phyloP scores from a whole-genome alignment of 2,113 vertebrate species.

The Rhagologus leucostigma region DNA sequence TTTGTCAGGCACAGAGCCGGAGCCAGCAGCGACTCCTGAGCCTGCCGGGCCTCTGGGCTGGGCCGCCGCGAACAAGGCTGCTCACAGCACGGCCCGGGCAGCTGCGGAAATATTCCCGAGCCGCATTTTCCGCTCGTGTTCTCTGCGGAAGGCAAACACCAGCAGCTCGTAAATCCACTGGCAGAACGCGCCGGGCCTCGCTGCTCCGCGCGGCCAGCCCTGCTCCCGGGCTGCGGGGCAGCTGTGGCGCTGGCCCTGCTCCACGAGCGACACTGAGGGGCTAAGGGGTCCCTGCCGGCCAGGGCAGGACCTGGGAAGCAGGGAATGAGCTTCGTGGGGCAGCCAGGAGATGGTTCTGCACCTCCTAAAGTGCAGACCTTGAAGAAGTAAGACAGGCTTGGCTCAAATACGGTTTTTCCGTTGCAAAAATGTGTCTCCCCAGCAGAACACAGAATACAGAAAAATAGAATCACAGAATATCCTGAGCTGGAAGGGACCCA shows the following conservation, averaged over 20 bases:
- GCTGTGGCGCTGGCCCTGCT: background rate
- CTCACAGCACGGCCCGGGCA: constrained; percentile 25
- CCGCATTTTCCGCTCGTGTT: constrained; percentile 25
- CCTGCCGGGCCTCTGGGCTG: background rate
- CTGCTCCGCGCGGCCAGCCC: background rate
- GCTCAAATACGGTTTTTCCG: background rate
- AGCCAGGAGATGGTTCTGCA: background rate
- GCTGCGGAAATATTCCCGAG: constrained; percentile 36
- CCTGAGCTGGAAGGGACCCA: background rate
- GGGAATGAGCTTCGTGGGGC: background rate
- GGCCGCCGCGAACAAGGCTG: background rate
- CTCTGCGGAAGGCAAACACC: constrained; percentile 11
- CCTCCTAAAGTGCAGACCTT: background rate
- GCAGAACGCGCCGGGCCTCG: background rate
- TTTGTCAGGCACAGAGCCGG: background rate
- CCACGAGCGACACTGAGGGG: fast-evolving
- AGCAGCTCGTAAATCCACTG: constrained; percentile 26
- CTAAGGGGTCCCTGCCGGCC: background rate
- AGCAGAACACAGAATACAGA: background rate
- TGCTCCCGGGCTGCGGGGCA: background rate
- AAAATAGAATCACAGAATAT: background rate
- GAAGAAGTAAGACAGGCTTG: background rate
- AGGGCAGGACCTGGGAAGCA: background rate
- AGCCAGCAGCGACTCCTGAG: constrained; percentile 17
- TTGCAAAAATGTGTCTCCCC: background rate